Base-by-base conservation (phyloP, 2,888 invertebrate genomes). In the Abscondita cerata region DNA sequence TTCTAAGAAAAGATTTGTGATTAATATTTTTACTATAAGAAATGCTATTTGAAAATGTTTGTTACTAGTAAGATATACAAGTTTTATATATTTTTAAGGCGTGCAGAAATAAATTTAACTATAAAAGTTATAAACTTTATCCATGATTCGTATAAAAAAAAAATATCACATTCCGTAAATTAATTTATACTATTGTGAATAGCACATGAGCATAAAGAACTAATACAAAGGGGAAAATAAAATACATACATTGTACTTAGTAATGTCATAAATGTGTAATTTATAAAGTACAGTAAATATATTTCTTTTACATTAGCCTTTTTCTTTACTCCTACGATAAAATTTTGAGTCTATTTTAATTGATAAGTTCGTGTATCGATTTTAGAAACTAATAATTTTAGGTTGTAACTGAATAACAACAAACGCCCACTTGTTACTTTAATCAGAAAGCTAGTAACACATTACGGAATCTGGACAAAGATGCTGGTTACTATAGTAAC, bases 401-500 rank as follows among this genome's bases (percentile, higher is more conserved):
- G n/a, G n/a, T n/a, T n/a, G n/a, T 25, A 6, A 25, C 25, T 25
- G 6, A 25, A 25, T 25, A 47, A 47, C 19, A 48, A 50, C 25
- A 47, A 13, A 15, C 48, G 40, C 52, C 68, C 71, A 71, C 71
- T 69, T 71, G 71, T 71, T 71, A 65, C 56, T 47, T 51, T 63
- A 59, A 68, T 65, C 62, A 62, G 63, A 67, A 63, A 69, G 66
- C 64, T 59, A 50, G 62, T 70, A 70, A 71, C 72, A 70, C 70
- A 67, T 67, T 40, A 65, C 54, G 62, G 60, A 65, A 60, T 68
- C 64, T 56, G 65, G 59, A 62, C 59, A 60, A 64, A 63, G 69
- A 71, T 64, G 70, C 72, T 70, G 68, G 71, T 73, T 68, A 68
- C 69, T 67, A 73, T 73, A 68, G 71, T 64, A 70, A 73, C 72